phyloP scores from a whole-genome alignment of 2,797 vertebrate species.

The Lagorchestes hirsutus region DNA sequence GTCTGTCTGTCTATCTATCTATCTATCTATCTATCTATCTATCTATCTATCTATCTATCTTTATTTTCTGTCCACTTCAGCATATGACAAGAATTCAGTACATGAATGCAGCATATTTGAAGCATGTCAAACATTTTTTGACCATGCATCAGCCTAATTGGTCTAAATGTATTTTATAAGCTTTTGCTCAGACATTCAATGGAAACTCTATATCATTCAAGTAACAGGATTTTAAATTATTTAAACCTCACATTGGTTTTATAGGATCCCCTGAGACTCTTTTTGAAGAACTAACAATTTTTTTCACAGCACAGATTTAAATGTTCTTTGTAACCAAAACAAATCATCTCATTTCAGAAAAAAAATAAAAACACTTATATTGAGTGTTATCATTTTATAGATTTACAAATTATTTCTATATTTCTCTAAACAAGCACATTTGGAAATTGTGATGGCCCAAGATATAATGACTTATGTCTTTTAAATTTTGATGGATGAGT shows the following conservation, averaged over 20 bases:
- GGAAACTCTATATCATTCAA: constrained; percentile 60
- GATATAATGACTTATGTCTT: constrained; percentile 38
- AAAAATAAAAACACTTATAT: constrained; percentile 1
- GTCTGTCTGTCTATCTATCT: not conserved
- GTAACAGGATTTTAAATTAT: constrained; percentile 63
- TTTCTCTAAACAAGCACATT: constrained; percentile 61
- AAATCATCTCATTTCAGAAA: constrained; percentile 39
- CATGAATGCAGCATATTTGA: constrained; percentile 3
- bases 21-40: not conserved
- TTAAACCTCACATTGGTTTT: constrained; percentile 32
- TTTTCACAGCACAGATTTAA: constrained; percentile 58
- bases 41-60: constrained; percentile 11
- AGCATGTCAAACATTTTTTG: constrained; percentile 46
- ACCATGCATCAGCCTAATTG: constrained; percentile 50
- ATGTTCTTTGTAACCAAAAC: constrained; percentile 56
- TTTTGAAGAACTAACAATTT: constrained; percentile 55
- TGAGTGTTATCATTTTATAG: constrained; percentile 37
- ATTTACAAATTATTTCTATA: constrained; percentile 68
- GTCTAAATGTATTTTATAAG: constrained; percentile 55
- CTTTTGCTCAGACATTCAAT: constrained; percentile 41
- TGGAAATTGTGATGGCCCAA: constrained; percentile 58
- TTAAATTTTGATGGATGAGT: constrained; percentile 67
- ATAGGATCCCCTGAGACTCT: constrained; percentile 21
- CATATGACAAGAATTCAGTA: constrained; percentile 32
- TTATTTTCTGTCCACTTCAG: constrained; percentile 52